Evolutionary conservation across 1,140 invertebrate genomes (phyloP).

Genomic region (Drosophila ohnishii): DNA sequence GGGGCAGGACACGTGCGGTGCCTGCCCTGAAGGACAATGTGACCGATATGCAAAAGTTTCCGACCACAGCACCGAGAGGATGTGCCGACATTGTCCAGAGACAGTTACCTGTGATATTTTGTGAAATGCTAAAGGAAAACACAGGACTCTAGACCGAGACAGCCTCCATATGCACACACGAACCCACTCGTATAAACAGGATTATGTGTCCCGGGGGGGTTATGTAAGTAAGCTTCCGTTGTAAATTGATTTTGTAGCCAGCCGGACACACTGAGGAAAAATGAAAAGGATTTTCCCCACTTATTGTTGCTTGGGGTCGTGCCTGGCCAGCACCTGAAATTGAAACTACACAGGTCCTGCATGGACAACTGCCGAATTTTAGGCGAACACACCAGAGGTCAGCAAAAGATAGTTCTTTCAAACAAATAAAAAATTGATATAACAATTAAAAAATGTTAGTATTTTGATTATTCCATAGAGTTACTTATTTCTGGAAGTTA

Average conservation of each 20-base stretch:
- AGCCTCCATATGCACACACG: conserved; percentile 41
- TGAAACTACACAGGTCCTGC: conserved; percentile 28
- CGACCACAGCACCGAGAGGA: conserved; percentile 48
- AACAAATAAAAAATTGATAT: background rate
- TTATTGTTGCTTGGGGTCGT: conserved; percentile 51
- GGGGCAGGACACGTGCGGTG: conserved; percentile 55
- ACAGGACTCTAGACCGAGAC: conserved; percentile 31
- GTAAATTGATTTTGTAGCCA: conserved; percentile 72
- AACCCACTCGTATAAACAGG: conserved; percentile 61
- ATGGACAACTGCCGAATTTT: conserved; percentile 19
- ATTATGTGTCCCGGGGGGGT: conserved; percentile 67
- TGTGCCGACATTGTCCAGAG: conserved; percentile 69
- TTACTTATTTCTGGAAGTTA: background rate
- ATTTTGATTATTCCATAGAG: background rate
- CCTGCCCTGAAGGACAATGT: conserved; percentile 60
- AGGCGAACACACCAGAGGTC: background rate
- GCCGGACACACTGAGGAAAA: conserved; percentile 56
- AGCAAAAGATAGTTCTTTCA: no score
- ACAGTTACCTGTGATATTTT: conserved; percentile 73
- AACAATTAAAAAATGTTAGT: no score
- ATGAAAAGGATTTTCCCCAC: conserved; percentile 69
- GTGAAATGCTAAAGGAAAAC: conserved; percentile 58
- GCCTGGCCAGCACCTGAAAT: conserved; percentile 31
- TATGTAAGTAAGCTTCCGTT: conserved; percentile 75
- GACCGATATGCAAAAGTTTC: conserved; percentile 71